These are phyloP conservation scores for Halcyon badia DNA, from an alignment of 2,797 vertebrate genomes.

Conservation along the genomic window DNA sequence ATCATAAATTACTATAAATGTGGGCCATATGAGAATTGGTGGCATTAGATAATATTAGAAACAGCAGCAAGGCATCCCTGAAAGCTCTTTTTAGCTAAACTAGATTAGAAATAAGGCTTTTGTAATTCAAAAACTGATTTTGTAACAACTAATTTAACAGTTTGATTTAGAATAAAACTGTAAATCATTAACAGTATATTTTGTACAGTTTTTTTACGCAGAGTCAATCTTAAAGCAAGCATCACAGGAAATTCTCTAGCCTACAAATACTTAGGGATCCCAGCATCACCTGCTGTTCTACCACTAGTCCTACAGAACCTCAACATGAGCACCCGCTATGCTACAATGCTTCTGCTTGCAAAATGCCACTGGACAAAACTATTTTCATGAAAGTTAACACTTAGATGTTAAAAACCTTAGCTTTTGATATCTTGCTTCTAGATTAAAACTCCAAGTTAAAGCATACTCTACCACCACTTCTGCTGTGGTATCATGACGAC, in stretches of 20 bases:
- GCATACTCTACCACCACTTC: not conserved
- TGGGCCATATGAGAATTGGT: not conserved
- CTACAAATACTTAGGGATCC: not conserved
- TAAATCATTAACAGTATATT: accelerated
- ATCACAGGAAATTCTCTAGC: not conserved
- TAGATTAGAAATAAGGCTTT: not conserved
- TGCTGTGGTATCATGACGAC: not conserved
- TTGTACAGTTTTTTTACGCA: not conserved
- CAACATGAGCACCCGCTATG: accelerated
- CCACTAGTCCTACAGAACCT: not conserved
- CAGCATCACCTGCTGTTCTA: not conserved
- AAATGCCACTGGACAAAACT: not conserved
- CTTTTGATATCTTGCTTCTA: not conserved
- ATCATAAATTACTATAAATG: not conserved
- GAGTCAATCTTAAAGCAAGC: not conserved
- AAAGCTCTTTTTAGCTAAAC: not conserved
- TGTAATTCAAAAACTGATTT: not conserved
- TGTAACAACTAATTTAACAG: not conserved
- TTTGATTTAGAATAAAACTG: not conserved
- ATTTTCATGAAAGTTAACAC: not conserved
- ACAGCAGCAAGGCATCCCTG: not conserved
- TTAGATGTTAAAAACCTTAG: not conserved
- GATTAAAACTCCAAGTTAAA: not conserved
- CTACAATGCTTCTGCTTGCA: not conserved
- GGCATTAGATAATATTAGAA: not conserved